Base-by-base conservation (phyloP, 2,888 invertebrate species). In the Nemapogon koenigi region DNA sequence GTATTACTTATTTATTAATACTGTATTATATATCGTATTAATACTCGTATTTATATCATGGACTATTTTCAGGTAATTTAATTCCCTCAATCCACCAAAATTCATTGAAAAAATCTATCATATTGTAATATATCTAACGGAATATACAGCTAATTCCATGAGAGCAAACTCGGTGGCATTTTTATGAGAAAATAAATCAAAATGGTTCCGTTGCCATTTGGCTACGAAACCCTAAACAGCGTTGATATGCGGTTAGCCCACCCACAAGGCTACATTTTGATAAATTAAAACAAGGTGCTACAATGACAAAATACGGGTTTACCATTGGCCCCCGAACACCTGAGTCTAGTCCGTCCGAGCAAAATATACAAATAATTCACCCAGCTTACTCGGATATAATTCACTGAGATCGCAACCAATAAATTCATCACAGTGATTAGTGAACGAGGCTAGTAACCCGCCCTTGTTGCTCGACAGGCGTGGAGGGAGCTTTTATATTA, bases 351-450 rank as follows among this genome's bases (percentile, higher is more conserved):
- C 60, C 51, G 54, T 45, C 48, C 50, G 19, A 19, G 42, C 51
- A 49, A 60, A 65, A 66, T 59, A 61, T 59, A 63, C 63, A 53
- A 15, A 31, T 31, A 31, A 31, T 16, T 31, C 31, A 31, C 33
- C 19, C 33, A 14, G 33, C 33, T 33, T 33, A 33, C 19, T 33
- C 18, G 19, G 19, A 33, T 19, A 67, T 73, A 70, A 70, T 57
- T 72, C 72, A 71, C 47, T 50, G 47, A 50, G 46, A 62, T 63
- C 62, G 59, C 52, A 49, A 48, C 63, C 72, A 61, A 75, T 75
- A 75, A 75, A 75, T 75, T 75, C 73, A 54, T 75, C 73, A 73
- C 16, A 53, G 62, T 68, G 68, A 73, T 71, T 71, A 69, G 61
- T 55, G 36, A 27, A 19, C 31, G 2, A 19, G 18, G 19, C 16